Conservation (phyloP, 2,888 invertebrate species). For the Troides aeacus region DNA sequence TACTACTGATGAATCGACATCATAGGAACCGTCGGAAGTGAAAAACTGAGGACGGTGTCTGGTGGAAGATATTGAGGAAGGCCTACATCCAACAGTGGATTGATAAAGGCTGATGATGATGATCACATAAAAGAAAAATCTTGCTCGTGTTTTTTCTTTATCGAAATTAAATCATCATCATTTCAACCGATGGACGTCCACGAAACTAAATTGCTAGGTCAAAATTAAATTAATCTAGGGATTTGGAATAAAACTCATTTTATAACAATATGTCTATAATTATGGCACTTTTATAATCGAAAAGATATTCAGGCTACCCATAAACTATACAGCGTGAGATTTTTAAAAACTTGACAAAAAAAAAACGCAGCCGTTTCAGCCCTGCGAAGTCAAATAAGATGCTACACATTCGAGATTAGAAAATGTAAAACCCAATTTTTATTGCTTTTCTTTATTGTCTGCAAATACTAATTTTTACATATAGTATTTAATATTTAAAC, state of each 20-base stretch:
- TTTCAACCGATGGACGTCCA: too few species aligned
- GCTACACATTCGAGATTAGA: slow-evolving; percentile 7
- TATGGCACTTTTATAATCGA: slow-evolving; percentile 57
- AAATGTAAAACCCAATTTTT: slow-evolving; percentile 10
- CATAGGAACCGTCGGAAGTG: too few species aligned
- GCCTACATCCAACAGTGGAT: too few species aligned
- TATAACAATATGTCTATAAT: slow-evolving; percentile 64
- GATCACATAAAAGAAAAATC: too few species aligned
- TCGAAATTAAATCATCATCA: too few species aligned
- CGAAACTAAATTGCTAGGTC: not conserved
- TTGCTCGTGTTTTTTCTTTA: too few species aligned
- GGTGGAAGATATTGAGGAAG: too few species aligned
- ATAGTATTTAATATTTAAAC: slow-evolving; percentile 22
- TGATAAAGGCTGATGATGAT: too few species aligned
- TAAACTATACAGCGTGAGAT: slow-evolving; percentile 18
- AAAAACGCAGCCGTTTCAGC: slow-evolving; percentile 2
- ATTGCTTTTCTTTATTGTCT: slow-evolving; percentile 27
- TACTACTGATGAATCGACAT: too few species aligned
- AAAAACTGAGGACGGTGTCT: too few species aligned
- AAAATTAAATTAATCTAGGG: not conserved
- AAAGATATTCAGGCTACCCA: slow-evolving; percentile 27
- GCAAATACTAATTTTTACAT: slow-evolving; percentile 25
- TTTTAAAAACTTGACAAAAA: slow-evolving; percentile 1
- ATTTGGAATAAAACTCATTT: slow-evolving; percentile 40
- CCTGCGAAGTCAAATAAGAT: slow-evolving; percentile 2